These are phyloP conservation scores for Mamestra brassicae DNA, from an alignment of 2,888 invertebrate species.

Conservation along the genomic window DNA sequence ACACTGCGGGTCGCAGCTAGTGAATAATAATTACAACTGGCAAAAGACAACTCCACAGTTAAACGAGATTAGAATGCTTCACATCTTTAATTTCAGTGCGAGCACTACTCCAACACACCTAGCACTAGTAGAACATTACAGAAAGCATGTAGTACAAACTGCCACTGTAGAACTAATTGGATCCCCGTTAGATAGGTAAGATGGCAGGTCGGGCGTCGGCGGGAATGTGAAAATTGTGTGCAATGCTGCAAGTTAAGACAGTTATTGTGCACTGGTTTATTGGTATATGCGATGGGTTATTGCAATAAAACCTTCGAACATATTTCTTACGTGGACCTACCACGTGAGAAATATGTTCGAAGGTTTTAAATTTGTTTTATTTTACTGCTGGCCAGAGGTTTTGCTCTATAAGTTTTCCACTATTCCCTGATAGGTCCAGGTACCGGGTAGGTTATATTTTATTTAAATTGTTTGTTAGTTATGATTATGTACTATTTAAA, in stretches of 20 bases:
- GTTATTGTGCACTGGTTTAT: slow-evolving; percentile 8
- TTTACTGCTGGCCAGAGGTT: too few relatives aligned
- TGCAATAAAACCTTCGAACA: neutral
- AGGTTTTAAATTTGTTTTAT: too few relatives aligned
- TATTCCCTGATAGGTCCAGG: too few relatives aligned
- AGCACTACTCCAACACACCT: slow-evolving; percentile 15
- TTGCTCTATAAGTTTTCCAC: neutral
- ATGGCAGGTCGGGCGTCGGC: slow-evolving; percentile 24
- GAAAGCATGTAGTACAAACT: slow-evolving; percentile 35
- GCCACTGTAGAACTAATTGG: slow-evolving; percentile 55
- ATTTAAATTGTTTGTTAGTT: too few relatives aligned
- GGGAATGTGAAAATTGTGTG: slow-evolving; percentile 44
- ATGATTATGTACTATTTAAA: too few relatives aligned
- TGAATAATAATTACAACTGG: neutral
- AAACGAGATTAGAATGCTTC: slow-evolving; percentile 16
- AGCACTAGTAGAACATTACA: slow-evolving; percentile 43
- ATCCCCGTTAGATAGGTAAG: slow-evolving; percentile 47
- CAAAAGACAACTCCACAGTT: neutral
- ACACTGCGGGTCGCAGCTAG: too few relatives aligned
- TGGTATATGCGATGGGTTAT: neutral
- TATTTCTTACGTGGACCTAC: neutral
- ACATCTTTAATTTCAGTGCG: slow-evolving; percentile 26
- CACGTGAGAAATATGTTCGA: neutral
- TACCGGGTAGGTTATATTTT: too few relatives aligned
- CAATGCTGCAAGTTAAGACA: slow-evolving; percentile 21